phyloP scores from a whole-genome alignment of 2,888 invertebrate genomes.

The Noctua fimbriata region DNA sequence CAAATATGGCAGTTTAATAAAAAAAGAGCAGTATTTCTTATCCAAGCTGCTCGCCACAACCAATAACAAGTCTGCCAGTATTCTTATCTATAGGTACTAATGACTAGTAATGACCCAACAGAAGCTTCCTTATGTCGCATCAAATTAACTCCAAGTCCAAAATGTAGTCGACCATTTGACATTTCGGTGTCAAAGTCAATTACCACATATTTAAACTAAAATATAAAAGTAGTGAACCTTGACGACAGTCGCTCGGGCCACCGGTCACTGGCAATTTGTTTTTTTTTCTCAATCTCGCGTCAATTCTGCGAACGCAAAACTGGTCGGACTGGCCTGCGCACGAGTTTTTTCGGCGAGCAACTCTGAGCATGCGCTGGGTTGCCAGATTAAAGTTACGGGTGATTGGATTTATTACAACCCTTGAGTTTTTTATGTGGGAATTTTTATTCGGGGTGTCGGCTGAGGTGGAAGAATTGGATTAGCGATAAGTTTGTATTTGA shows the following conservation, averaged over 20 bases:
- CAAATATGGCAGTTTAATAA: background rate
- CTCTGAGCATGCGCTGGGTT: constrained; percentile 75
- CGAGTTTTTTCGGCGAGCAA: constrained; percentile 85
- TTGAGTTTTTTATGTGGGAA: constrained; percentile 55
- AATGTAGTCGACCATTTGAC: constrained; percentile 55
- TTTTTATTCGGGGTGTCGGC: constrained; percentile 39
- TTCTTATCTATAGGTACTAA: constrained; percentile 5
- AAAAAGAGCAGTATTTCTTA: background rate
- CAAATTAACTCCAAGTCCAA: constrained; percentile 35
- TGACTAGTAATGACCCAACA: background rate
- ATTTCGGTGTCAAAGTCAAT: constrained; percentile 51
- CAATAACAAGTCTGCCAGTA: background rate
- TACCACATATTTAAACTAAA: constrained; percentile 67
- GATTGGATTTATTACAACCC: constrained; percentile 64
- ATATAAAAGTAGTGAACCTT: constrained; percentile 85
- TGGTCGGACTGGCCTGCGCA: constrained; percentile 82
- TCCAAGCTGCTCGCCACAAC: background rate
- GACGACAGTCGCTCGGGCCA: constrained; percentile 79
- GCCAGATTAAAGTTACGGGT: constrained; percentile 69
- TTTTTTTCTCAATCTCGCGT: constrained; percentile 77
- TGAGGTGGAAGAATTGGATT: constrained; percentile 21
- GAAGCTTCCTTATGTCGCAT: constrained; percentile 7
- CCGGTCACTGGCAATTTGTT: constrained; percentile 84
- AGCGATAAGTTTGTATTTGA: constrained; percentile 7
- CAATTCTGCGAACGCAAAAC: constrained; percentile 87